These are phyloP conservation scores for Channa maculata DNA, from an alignment of 2,113 vertebrate genomes.

Conservation along the genomic window DNA sequence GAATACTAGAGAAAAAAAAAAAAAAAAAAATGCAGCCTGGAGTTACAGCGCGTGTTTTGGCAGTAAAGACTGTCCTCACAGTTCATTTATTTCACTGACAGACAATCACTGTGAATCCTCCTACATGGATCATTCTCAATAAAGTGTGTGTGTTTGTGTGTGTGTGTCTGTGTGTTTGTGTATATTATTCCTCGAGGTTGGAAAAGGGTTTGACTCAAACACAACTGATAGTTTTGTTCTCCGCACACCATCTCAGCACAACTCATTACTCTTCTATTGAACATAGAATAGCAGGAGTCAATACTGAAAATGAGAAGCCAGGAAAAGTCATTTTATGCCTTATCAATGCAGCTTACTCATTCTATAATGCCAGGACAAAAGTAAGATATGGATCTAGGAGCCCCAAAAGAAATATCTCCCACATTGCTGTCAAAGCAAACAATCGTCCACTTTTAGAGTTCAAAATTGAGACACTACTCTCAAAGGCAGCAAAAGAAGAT, in stretches of 20 bases:
- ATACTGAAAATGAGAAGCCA: background rate
- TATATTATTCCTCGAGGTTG: conserved; percentile 11
- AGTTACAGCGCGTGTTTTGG: conserved; percentile 21
- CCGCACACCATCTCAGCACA: conserved; percentile 5
- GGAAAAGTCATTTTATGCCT: background rate
- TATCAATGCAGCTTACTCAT: background rate
- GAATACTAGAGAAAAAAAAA: background rate
- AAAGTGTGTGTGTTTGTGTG: background rate
- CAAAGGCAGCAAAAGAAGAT: background rate
- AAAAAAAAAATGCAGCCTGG: background rate
- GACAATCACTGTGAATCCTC: conserved; percentile 21
- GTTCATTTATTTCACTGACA: conserved; percentile 35
- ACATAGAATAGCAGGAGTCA: conserved; percentile 5
- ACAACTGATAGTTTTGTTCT: conserved; percentile 36
- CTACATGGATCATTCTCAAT: conserved; percentile 6
- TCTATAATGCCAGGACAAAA: background rate
- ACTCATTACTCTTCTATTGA: conserved; percentile 3
- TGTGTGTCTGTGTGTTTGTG: background rate
- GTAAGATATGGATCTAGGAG: conserved; percentile 2
- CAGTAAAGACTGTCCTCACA: conserved; percentile 4
- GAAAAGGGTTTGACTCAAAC: background rate
- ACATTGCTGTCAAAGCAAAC: background rate
- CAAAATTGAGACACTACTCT: background rate
- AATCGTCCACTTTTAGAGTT: background rate
- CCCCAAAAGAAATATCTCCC: background rate